Evolutionary conservation across 2,797 vertebrate genomes (phyloP), one percentile per base, ranked within the genome.

Genomic region (Gadopsis bispinosus): DNA sequence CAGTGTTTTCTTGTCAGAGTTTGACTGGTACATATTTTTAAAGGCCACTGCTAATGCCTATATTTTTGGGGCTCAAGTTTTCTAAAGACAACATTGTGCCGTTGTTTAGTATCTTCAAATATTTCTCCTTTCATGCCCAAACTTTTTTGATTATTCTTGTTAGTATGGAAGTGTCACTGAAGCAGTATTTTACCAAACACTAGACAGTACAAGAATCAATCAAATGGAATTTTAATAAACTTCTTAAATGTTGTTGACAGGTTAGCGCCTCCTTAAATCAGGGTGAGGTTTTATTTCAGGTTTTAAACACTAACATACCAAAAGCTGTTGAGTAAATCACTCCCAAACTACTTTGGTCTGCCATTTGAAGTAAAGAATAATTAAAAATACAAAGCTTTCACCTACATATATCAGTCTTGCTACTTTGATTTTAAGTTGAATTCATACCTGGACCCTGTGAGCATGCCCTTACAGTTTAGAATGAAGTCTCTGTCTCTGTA

Each of bases 11-110:
- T 39, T 64, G 54, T 71, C 69, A 65, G 17, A 72, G 37, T 80
- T 73, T 67, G 55, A 80, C 51, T 35, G 69, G 72, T 70, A 39
- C 41, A 51, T 14, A 48, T 66, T 68, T 77, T 71, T 51, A 59
- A 86, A 79, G 35, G 39, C 61, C 26, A 45, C 19, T 68, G 12
- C 19, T 69, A 26, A 37, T 35, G 33, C 10, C 35, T 54, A 35
- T 20, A 55, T 63, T 68, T 66, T 13, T 67, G 3, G 70, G 14
- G 8, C 26, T 53, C 47, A 50, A 45, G 4, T 60, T 58, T 59
- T 33, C 13, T 16, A 29, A 50, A 45, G 39, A 37, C 51, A 58
- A 9, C 17, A 41, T 50, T 53, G 31, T 35, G 26, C 16, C 11
- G 8, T 41, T 37, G 3, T 63, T 67, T 62, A 37, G 2, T 47